phyloP scores from a whole-genome alignment of 2,797 vertebrate species.

The Selene dorsalis region DNA sequence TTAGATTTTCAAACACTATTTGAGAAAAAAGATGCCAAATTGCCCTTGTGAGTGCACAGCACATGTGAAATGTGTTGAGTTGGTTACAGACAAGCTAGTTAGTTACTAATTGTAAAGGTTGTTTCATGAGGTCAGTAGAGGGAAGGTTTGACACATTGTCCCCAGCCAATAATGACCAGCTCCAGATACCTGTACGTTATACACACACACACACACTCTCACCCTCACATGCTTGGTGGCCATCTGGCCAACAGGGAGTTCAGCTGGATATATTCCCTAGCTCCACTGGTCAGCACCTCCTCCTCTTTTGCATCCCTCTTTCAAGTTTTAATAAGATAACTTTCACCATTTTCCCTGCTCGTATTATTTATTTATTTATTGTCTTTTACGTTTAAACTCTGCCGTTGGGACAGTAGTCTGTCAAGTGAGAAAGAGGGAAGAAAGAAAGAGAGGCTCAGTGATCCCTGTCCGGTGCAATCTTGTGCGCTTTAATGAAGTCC shows the following conservation, averaged over 20 bases:
- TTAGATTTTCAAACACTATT: background rate
- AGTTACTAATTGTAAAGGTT: background rate
- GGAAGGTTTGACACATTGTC: conserved; percentile 6
- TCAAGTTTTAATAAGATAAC: conserved; percentile 84
- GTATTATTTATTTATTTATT: conserved; percentile 73
- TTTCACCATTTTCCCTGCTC: conserved; percentile 65
- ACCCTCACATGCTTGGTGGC: conserved; percentile 14
- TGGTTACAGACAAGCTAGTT: background rate
- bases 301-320: conserved; percentile 71
- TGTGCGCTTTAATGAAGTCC: conserved; percentile 81
- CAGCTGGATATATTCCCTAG: conserved; percentile 41
- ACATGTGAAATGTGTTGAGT: background rate
- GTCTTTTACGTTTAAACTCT: conserved; percentile 76
- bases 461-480: conserved; percentile 78
- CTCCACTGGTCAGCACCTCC: conserved; percentile 49
- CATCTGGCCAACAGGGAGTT: conserved; percentile 58
- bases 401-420: conserved; percentile 68
- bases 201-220: background rate
- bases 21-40: background rate
- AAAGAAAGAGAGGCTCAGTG: conserved; percentile 54
- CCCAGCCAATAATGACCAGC: conserved; percentile 11
- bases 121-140: background rate
- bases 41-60: background rate
- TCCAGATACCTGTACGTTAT: conserved; percentile 4
- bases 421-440: conserved; percentile 55